Evolutionary conservation across 2,113 vertebrate genomes (phyloP).

Genomic region (Misgurnus anguillicaudatus): DNA sequence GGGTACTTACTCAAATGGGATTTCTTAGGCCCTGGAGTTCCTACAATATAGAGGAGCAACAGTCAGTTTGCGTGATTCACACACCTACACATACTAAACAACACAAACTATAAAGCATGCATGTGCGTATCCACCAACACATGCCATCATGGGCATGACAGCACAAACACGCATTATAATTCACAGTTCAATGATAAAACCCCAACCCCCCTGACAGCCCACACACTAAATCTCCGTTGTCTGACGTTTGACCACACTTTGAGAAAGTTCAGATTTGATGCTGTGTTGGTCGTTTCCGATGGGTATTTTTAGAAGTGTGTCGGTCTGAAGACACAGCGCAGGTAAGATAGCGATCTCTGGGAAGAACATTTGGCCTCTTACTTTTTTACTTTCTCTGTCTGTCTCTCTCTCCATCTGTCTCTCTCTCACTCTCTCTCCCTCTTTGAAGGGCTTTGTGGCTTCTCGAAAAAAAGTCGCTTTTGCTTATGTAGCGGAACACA

Average conservation of each 20-base stretch:
- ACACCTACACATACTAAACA: constrained; percentile 38
- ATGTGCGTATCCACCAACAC: not conserved
- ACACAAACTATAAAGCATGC: not conserved
- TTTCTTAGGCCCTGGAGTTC: constrained; percentile 44
- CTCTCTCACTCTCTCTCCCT: constrained; percentile 52
- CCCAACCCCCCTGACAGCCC: constrained; percentile 8
- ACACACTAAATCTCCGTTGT: constrained; percentile 45
- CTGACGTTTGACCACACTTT: constrained; percentile 72
- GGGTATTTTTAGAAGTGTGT: constrained; percentile 60
- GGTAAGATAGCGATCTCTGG: constrained; percentile 75
- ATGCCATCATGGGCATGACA: constrained; percentile 2
- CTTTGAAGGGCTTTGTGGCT: constrained; percentile 73
- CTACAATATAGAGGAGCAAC: constrained; percentile 6
- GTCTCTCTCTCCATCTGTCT: constrained; percentile 53
- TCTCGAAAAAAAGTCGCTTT: constrained; percentile 67
- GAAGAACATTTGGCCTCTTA: constrained; percentile 54
- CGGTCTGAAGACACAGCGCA: constrained; percentile 59
- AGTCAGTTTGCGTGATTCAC: constrained; percentile 4
- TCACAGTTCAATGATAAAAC: constrained; percentile 4
- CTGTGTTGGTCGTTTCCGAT: constrained; percentile 57
- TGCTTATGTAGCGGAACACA: constrained; percentile 77
- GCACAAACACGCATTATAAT: constrained; percentile 11
- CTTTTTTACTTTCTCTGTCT: constrained; percentile 58
- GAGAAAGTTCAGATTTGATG: constrained; percentile 64
- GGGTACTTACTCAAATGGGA: constrained; percentile 56